Evolutionary conservation across 2,797 vertebrate species (phyloP).

Genomic region (Oryzias sinensis): DNA sequence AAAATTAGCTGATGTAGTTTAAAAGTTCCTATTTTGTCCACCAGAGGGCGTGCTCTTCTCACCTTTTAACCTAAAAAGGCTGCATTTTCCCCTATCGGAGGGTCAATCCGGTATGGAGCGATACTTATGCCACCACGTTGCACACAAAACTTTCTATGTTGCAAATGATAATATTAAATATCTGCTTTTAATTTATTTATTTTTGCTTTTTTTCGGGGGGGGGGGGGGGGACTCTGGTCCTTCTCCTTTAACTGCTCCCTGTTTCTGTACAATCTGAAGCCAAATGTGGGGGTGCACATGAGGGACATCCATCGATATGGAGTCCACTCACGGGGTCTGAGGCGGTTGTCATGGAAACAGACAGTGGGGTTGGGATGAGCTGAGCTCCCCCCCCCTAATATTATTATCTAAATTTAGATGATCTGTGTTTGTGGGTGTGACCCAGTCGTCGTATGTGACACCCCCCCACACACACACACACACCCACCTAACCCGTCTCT

Average conservation of each 20-base stretch:
- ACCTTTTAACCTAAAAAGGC: conserved; percentile 27
- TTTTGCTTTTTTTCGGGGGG: too few species aligned
- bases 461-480: too few species aligned
- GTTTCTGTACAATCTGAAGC: neutral
- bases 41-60: conserved; percentile 50
- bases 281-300: too few species aligned
- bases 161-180: too few species aligned
- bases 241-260: neutral
- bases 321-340: conserved; percentile 36
- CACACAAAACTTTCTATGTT: too few species aligned
- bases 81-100: neutral
- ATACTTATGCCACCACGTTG: too few species aligned
- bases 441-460: conserved; percentile 6
- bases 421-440: conserved; percentile 34
- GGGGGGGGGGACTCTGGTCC: too few species aligned
- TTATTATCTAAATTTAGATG: conserved; percentile 1
- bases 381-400: neutral
- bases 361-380: conserved; percentile 50
- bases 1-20: conserved; percentile 5
- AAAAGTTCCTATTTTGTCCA: conserved; percentile 24
- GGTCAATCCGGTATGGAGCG: too few species aligned
- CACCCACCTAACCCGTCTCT: neutral
- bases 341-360: conserved; percentile 64
- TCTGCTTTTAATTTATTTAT: too few species aligned
- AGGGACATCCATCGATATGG: conserved; percentile 18